Evolutionary conservation across 2,797 vertebrate genomes (phyloP), one percentile per base, ranked within the genome.

Genomic region (Tarsius wallacei): DNA sequence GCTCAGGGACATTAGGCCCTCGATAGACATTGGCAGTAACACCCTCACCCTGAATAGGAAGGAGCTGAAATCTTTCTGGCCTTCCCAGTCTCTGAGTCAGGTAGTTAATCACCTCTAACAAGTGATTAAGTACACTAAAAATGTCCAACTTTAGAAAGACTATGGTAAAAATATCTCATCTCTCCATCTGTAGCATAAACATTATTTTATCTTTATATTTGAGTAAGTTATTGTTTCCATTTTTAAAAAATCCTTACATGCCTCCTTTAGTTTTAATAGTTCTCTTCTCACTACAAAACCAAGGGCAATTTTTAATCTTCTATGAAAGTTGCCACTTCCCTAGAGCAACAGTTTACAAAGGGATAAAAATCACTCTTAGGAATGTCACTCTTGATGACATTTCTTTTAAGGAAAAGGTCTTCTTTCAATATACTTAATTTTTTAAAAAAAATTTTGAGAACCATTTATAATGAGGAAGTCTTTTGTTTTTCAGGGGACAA

Each of bases 131-230:
- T 22, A 87, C 53, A 57, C 22, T 51, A 78, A 90, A 64, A 74
- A 93, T n/a, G 42, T 42, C 57, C 26, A 53, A 42, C n/a, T 96
- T 93, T 24, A 93, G 87, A 95, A 85, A 47, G 51, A 90, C 42
- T 87, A 64, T 24, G 55, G 21, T 80, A 47, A 84, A 93, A 87
- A 63, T 16, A 47, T 15, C 66, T 10, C 28, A 33, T 59, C 76
- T 86, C 57, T 77, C 57, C 24, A 15, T 33, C 31, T 42, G 53
- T 24, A 59, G 31, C 4, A 22, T 15, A 33, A 7, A 93, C n/a
- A 14, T 89, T 77, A 13, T 57, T 84, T 93, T 42, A 64, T 87
- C 36, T 76, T 64, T 64, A 64, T n/a, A n/a, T 42, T 85, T 87
- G 68, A 73, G 90, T 24, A 73, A 73, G 90, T 24, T 73, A 61